These are phyloP conservation scores for Dendrophyllia cribrosa DNA, from an alignment of 64 coral and sea anemone species.

Conservation along the genomic window DNA sequence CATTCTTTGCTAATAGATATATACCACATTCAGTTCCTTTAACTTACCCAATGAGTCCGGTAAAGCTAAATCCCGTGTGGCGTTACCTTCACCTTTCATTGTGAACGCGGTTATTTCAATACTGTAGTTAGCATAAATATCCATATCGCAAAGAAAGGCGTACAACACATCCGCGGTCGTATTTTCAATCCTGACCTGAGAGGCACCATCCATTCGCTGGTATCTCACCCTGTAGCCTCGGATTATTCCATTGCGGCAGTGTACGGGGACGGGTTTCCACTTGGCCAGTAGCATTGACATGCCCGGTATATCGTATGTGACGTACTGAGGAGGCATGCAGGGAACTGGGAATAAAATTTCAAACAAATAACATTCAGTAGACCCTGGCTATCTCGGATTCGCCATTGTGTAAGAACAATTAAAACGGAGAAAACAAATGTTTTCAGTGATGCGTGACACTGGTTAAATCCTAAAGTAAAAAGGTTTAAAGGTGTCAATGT, in stretches of 20 bases:
- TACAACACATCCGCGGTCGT: constrained; percentile 7
- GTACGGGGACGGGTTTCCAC: constrained; percentile 50
- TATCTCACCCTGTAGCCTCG: constrained; percentile 65
- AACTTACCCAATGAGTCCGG: constrained; percentile 48
- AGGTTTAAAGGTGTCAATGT: too few relatives aligned
- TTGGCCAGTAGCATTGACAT: constrained; percentile 16
- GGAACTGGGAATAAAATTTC: constrained; percentile 47
- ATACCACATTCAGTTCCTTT: not conserved
- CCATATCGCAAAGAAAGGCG: constrained; percentile 52
- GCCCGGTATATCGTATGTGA: constrained; percentile 63
- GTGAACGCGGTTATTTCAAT: constrained; percentile 61
- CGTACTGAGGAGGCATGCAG: constrained; percentile 59
- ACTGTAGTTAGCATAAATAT: constrained; percentile 56
- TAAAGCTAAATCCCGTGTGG: constrained; percentile 30
- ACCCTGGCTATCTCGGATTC: too few relatives aligned
- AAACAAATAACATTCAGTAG: too few relatives aligned
- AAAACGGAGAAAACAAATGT: too few relatives aligned
- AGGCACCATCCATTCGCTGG: not conserved
- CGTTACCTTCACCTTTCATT: constrained; percentile 62
- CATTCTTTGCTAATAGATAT: not conserved
- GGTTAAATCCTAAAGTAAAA: too few relatives aligned
- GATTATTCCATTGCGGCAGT: constrained; percentile 75
- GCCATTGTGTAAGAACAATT: too few relatives aligned
- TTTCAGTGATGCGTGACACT: too few relatives aligned
- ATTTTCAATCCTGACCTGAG: constrained; percentile 20